phyloP scores from a whole-genome alignment of 2,888 invertebrate species.

The Synanthedon formicaeformis region DNA sequence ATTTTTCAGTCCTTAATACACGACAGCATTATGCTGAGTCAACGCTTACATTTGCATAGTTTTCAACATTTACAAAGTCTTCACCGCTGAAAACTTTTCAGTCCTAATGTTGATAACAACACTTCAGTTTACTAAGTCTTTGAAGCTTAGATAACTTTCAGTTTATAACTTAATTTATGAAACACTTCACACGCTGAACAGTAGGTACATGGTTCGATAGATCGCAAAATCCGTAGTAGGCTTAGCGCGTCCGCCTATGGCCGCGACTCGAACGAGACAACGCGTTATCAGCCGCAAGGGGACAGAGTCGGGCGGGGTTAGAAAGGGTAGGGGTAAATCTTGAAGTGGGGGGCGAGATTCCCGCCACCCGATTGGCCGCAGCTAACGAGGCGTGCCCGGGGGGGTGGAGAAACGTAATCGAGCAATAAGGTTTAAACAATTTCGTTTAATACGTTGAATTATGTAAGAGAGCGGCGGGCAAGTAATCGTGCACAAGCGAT shows the following conservation, averaged over 20 bases:
- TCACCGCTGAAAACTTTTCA: no score
- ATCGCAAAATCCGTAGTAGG: background rate
- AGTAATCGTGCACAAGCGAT: slow-evolving; percentile 71
- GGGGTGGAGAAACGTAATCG: slow-evolving; percentile 66
- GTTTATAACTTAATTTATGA: no score
- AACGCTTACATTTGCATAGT: no score
- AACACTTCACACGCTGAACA: background rate
- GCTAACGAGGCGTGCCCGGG: slow-evolving; percentile 61
- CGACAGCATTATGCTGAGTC: no score
- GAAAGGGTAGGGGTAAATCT: slow-evolving; percentile 20
- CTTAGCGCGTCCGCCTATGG: slow-evolving; percentile 23
- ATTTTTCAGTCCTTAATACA: no score
- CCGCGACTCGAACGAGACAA: slow-evolving; percentile 38
- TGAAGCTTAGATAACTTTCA: no score
- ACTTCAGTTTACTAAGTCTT: no score
- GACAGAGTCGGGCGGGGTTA: slow-evolving; percentile 39
- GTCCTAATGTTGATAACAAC: no score
- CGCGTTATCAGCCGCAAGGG: slow-evolving; percentile 32
- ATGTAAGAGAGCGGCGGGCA: slow-evolving; percentile 69
- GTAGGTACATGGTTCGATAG: background rate
- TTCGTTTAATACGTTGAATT: slow-evolving; percentile 73
- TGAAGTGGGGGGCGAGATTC: slow-evolving; percentile 24
- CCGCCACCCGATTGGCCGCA: slow-evolving; percentile 46
- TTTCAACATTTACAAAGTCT: no score
- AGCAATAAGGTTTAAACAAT: slow-evolving; percentile 73